These are phyloP conservation scores for Epizoanthus rinbou DNA, from an alignment of 92 coral and sea anemone species.

Conservation along the genomic window DNA sequence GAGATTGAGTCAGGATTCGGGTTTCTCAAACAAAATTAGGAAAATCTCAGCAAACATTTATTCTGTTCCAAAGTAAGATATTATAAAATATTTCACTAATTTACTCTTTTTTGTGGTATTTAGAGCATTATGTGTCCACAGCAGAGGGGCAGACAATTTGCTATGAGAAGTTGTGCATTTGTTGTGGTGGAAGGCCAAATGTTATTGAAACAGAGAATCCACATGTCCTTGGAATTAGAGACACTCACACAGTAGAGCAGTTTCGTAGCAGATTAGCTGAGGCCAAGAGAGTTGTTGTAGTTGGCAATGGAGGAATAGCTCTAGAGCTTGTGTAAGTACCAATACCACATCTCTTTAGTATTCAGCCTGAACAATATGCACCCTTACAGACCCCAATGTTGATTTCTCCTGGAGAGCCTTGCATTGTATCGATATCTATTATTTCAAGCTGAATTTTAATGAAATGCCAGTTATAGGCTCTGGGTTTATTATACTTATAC, in stretches of 20 bases:
- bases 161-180: constrained; percentile 89
- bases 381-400: too few species aligned
- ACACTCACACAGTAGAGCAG: constrained; percentile 80
- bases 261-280: constrained; percentile 64
- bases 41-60: not conserved
- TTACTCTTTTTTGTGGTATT: not conserved
- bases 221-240: constrained; percentile 85
- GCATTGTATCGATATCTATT: too few species aligned
- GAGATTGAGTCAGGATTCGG: too few species aligned
- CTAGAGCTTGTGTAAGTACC: constrained; percentile 90
- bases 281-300: constrained; percentile 80
- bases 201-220: constrained; percentile 65
- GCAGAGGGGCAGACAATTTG: constrained; percentile 52
- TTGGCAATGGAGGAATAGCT: constrained; percentile 99
- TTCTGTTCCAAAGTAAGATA: not conserved
- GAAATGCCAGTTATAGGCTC: too few species aligned
- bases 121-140: constrained; percentile 78
- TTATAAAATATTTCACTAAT: not conserved
- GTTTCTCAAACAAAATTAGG: too few species aligned
- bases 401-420: too few species aligned
- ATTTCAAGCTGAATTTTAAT: not conserved
- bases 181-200: constrained; percentile 93
- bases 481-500: too few species aligned
- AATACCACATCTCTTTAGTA: too few species aligned
- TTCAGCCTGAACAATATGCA: not conserved